phyloP scores from a whole-genome alignment of 2,113 vertebrate species.

The Zosterops borbonicus region DNA sequence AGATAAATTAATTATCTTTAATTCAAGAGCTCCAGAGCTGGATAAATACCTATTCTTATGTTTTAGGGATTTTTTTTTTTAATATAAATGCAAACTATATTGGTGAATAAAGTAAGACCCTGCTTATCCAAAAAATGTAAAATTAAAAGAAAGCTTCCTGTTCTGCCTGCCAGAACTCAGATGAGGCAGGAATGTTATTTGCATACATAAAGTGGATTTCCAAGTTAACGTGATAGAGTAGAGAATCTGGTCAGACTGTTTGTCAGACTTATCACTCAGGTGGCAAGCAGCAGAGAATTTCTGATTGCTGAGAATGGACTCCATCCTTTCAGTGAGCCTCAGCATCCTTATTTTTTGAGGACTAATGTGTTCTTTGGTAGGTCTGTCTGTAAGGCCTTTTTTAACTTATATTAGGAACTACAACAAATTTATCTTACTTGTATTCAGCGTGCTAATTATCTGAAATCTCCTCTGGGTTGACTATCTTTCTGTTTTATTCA shows the following conservation, averaged over 20 bases:
- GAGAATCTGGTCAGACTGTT: neutral
- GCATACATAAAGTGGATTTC: neutral
- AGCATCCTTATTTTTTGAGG: neutral
- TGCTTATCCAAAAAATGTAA: neutral
- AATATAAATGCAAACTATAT: neutral
- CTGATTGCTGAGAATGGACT: neutral
- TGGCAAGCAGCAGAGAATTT: constrained; percentile 10
- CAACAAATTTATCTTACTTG: neutral
- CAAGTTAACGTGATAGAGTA: neutral
- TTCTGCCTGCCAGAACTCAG: neutral
- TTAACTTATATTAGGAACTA: neutral
- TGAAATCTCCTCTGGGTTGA: neutral
- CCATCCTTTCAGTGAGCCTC: neutral
- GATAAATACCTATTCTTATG: neutral
- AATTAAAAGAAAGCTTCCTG: neutral
- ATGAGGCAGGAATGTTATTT: neutral
- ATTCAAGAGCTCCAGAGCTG: neutral
- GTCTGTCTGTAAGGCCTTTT: neutral
- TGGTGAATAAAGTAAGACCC: neutral
- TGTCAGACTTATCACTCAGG: neutral
- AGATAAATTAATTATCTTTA: constrained; percentile 1
- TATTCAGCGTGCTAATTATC: neutral
- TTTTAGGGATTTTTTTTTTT: neutral
- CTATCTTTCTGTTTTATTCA: neutral
- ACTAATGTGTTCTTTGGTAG: neutral